Conservation (phyloP, 1,140 invertebrate genomes). For the Drosophila pallidifrons region DNA sequence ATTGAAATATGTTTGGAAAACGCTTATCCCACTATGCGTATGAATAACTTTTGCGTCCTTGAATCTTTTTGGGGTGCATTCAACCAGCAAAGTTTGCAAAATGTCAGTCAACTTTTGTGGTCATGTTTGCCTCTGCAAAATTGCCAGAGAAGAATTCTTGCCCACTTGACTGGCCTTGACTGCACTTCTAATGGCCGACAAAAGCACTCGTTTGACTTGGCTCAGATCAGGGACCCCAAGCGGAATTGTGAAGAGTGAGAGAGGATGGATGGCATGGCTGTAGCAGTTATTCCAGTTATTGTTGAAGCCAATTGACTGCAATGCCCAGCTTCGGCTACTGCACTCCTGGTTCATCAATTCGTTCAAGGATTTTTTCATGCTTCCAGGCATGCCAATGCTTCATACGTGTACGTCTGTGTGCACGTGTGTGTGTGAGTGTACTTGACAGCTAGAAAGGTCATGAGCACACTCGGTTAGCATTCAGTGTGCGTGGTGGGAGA, state of each 20-base stretch:
- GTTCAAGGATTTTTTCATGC: conserved; percentile 79
- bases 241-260: not conserved
- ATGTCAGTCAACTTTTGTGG: conserved; percentile 29
- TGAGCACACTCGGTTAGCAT: not conserved
- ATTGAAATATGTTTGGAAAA: not conserved
- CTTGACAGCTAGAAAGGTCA: conserved; percentile 31
- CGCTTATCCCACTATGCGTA: not conserved
- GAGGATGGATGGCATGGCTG: conserved; percentile 11
- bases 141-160: not conserved
- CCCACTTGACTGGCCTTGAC: conserved; percentile 30
- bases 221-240: not conserved
- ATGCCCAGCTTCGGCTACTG: conserved; percentile 63
- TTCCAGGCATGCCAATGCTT: conserved; percentile 54
- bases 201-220: conserved; percentile 9
- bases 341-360: conserved; percentile 78
- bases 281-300: conserved; percentile 72
- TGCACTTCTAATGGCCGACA: conserved; percentile 44
- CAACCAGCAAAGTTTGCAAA: conserved; percentile 13
- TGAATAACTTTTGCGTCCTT: conserved; percentile 8
- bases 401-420: not conserved
- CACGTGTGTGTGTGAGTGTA: not conserved
- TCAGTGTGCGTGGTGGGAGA: not conserved
- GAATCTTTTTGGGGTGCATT: conserved; percentile 19
- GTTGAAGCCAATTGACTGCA: conserved; percentile 39
- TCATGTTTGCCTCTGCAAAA: conserved; percentile 2